Evolutionary conservation across 1,140 invertebrate species (phyloP).

Genomic region (Drosophila bipectinata): DNA sequence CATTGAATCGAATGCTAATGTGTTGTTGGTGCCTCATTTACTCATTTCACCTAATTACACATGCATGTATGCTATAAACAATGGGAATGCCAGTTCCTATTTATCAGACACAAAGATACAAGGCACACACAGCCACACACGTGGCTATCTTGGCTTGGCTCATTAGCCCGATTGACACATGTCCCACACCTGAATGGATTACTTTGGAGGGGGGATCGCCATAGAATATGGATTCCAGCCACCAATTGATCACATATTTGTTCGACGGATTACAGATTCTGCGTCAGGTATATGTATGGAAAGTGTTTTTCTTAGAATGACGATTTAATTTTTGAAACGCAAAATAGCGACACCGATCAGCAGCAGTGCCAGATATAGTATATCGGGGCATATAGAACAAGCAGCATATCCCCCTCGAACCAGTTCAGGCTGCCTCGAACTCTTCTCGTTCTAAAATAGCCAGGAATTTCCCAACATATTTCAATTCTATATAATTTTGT

Average conservation of each 20-base stretch:
- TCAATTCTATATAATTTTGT: neutral
- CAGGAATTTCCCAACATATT: slow-evolving; percentile 29
- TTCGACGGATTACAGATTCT: neutral
- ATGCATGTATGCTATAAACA: slow-evolving; percentile 46
- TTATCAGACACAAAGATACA: slow-evolving; percentile 27
- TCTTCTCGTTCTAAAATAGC: slow-evolving; percentile 55
- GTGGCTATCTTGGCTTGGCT: slow-evolving; percentile 35
- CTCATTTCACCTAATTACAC: slow-evolving; percentile 69
- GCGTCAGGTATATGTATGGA: slow-evolving; percentile 24
- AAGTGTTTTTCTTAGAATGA: slow-evolving; percentile 21
- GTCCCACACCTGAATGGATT: slow-evolving; percentile 27
- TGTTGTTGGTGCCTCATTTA: slow-evolving; percentile 42
- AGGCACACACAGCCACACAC: slow-evolving; percentile 7
- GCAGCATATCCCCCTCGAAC: slow-evolving; percentile 49
- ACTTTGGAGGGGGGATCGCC: neutral
- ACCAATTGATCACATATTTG: slow-evolving; percentile 27
- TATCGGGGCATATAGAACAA: slow-evolving; percentile 18
- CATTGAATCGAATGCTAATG: slow-evolving; percentile 3
- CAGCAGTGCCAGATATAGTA: slow-evolving; percentile 21
- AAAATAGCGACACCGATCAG: slow-evolving; percentile 10
- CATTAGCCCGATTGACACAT: slow-evolving; percentile 46
- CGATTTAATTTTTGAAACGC: slow-evolving; percentile 34
- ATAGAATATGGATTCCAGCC: neutral
- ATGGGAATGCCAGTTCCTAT: slow-evolving; percentile 42
- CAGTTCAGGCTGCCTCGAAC: slow-evolving; percentile 47